Evolutionary conservation across 2,797 vertebrate genomes (phyloP).

Genomic region (Adelosebastes latens): DNA sequence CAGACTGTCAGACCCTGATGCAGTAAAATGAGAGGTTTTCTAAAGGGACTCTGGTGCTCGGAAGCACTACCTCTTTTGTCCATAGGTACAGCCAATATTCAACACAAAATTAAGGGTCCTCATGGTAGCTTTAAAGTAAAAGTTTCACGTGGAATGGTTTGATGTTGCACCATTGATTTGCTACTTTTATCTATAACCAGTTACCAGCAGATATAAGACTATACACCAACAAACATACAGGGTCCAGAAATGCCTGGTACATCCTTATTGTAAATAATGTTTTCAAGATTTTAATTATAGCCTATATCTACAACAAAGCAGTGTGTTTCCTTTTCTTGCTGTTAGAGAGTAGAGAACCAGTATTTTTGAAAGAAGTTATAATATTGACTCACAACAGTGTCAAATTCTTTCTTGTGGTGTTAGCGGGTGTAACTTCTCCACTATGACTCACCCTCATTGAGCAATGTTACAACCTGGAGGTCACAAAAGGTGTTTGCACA

Average conservation of each 20-base stretch:
- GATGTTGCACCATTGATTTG: not conserved
- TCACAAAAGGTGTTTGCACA: slow-evolving; percentile 37
- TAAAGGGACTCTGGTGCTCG: too few species aligned
- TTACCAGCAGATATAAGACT: not conserved
- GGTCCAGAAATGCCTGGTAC: not conserved
- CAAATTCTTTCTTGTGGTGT: not conserved
- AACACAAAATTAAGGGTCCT: fast-evolving
- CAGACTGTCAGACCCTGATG: too few species aligned
- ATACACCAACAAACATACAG: not conserved
- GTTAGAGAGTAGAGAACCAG: not conserved
- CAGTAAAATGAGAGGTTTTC: too few species aligned
- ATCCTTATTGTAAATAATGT: not conserved
- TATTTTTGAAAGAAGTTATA: not conserved
- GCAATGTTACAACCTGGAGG: slow-evolving; percentile 15
- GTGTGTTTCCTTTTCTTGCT: not conserved
- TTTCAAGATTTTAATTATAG: not conserved
- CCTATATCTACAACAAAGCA: not conserved
- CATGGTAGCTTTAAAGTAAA: too few species aligned
- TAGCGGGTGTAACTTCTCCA: not conserved
- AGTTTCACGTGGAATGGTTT: not conserved
- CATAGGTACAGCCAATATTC: too few species aligned
- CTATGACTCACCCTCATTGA: slow-evolving; percentile 40
- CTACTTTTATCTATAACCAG: not conserved
- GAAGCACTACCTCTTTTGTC: too few species aligned
- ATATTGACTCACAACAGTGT: not conserved